Evolutionary conservation across 2,113 vertebrate genomes (phyloP), one percentile per base, ranked within the genome.

Genomic region (Gavialis gangeticus): DNA sequence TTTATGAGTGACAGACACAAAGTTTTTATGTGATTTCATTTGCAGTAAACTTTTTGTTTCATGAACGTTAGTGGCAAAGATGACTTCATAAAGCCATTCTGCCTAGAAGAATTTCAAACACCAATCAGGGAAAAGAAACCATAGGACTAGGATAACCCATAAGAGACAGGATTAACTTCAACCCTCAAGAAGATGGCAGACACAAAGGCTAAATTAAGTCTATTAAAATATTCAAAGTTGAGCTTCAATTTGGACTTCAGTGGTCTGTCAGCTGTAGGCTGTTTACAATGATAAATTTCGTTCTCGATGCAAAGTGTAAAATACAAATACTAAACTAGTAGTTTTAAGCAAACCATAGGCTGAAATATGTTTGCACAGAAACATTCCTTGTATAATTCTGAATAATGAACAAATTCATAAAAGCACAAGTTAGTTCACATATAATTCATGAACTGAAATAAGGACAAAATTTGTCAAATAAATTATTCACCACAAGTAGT

Each of bases 381-480:
- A 82, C 96, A 95, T 93, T 96, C 92, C 89, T 95, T 60, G 96
- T 94, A 96, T 95, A 97, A 97, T 93, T 93, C 66, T 96, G 93
- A 95, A 94, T 96, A 89, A 96, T 96, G 96, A 95, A 97, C 95
- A 96, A 95, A 97, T 94, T 94, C n/a, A 46, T 84, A 58, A 85
- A 94, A 96, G 93, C 85, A 89, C 90, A 92, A 96, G 92, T 94
- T 89, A 84, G 96, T 96, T 94, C 96, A 96, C 96, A 95, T 94
- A 96, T 97, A 97, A 97, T 97, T 97, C 96, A 97, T 97, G 96
- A 97, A 91, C 93, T 94, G 93, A 96, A 96, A 96, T 95, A 96
- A 95, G 96, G 87, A 82, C 78, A 96, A 96, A 97, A 97, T 97
- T 97, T 97, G 87, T 96, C 85, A 80, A 95, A 96, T 96, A 94